These are phyloP conservation scores for Acipenser oxyrinchus DNA, from an alignment of 2,797 vertebrate species.

Conservation along the genomic window DNA sequence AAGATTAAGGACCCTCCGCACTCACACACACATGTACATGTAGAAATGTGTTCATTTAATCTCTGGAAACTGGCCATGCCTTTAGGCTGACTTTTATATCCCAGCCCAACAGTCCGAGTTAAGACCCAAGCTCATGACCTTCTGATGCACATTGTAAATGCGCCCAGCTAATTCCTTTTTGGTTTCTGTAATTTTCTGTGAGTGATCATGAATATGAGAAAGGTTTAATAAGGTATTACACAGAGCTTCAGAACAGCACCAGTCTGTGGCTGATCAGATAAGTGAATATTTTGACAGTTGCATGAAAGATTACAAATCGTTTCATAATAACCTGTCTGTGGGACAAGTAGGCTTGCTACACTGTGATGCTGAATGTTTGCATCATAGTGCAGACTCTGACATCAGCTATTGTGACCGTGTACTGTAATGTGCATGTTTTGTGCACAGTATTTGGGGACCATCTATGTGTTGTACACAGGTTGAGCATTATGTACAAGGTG, in stretches of 20 bases:
- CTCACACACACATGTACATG: too few relatives aligned
- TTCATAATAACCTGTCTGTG: constrained; percentile 7
- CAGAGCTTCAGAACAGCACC: background rate
- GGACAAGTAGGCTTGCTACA: background rate
- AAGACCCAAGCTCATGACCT: constrained; percentile 32
- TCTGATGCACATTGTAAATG: constrained; percentile 35
- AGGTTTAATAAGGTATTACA: background rate
- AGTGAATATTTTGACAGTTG: constrained; percentile 9
- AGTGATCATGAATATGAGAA: constrained; percentile 1
- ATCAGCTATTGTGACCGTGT: too few relatives aligned
- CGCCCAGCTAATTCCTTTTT: constrained; percentile 31
- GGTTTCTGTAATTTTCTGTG: constrained; percentile 12
- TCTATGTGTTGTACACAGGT: too few relatives aligned
- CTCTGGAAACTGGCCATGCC: constrained; percentile 56
- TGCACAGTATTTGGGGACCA: too few relatives aligned
- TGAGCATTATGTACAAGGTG: too few relatives aligned
- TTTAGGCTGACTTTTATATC: constrained; percentile 42
- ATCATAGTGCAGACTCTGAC: background rate
- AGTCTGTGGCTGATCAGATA: background rate
- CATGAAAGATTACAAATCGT: constrained; percentile 9
- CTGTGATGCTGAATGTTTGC: background rate
- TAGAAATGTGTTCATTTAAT: constrained; percentile 2
- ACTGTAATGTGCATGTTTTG: too few relatives aligned
- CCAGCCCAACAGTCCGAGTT: constrained; percentile 20
- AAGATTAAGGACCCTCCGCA: too few relatives aligned